phyloP scores from a whole-genome alignment of 2,888 invertebrate species.

The Drosophila atroscutellata region DNA sequence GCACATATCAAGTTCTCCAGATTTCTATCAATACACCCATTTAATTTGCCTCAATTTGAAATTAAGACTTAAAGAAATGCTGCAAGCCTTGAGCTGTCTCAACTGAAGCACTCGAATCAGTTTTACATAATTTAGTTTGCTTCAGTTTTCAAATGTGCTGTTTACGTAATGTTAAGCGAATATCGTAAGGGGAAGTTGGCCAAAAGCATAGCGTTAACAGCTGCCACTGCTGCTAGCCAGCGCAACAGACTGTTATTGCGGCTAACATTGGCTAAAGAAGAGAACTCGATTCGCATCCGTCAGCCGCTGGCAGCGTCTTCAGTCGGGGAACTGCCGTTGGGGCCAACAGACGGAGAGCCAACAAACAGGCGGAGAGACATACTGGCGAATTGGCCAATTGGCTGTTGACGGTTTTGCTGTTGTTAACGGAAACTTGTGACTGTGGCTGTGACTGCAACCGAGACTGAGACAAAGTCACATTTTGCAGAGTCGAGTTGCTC shows the following conservation, averaged over 20 bases:
- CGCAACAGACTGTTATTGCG: neutral
- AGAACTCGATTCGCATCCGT: neutral
- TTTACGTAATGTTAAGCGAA: slow-evolving; percentile 37
- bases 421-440: slow-evolving; percentile 21
- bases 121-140: neutral
- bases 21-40: too few species aligned
- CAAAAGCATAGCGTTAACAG: slow-evolving; percentile 15
- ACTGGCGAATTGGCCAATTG: slow-evolving; percentile 32
- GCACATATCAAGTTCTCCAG: too few species aligned
- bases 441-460: slow-evolving; percentile 23
- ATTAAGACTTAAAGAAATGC: too few species aligned
- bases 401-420: slow-evolving; percentile 15
- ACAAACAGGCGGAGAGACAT: slow-evolving; percentile 10
- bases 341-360: slow-evolving; percentile 51
- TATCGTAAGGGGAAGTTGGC: slow-evolving; percentile 73
- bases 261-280: slow-evolving; percentile 5
- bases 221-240: slow-evolving; percentile 28
- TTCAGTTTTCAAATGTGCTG: neutral
- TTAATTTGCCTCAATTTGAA: neutral
- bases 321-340: slow-evolving; percentile 63
- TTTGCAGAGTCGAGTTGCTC: slow-evolving; percentile 42
- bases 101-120: too few species aligned
- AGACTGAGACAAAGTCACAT: slow-evolving; percentile 37
- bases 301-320: slow-evolving; percentile 33
- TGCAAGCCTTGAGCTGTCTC: neutral